Conservation (phyloP, 2,113 vertebrate species). For the Kobus ellipsiprymnus region DNA sequence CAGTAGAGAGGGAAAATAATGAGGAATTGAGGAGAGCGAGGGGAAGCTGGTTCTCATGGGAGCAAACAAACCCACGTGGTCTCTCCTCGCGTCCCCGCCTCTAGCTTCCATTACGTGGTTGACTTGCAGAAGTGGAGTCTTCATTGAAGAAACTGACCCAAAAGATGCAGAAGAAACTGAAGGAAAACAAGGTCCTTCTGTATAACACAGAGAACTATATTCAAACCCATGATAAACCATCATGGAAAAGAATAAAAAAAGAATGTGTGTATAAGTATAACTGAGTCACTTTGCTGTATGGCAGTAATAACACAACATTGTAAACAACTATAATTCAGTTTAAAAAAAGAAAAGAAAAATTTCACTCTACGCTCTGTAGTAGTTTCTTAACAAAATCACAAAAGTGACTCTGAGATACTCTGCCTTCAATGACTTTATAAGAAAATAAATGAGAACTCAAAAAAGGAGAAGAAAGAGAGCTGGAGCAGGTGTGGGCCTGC, state of each 20-base stretch:
- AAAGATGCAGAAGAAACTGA: neutral
- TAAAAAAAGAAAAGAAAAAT: neutral
- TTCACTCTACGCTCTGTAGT: neutral
- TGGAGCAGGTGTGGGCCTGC: neutral
- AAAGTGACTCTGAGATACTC: neutral
- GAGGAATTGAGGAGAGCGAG: neutral
- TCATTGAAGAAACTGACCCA: neutral
- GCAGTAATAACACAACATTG: neutral
- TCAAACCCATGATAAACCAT: neutral
- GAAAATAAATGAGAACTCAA: neutral
- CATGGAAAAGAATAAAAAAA: neutral
- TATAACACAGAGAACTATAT: neutral
- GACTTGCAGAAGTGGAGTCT: neutral
- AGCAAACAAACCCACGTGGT: neutral
- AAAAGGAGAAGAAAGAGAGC: neutral
- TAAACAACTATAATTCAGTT: neutral
- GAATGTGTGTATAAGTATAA: neutral
- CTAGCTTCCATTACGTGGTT: neutral
- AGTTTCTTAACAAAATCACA: neutral
- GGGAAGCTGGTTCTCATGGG: neutral
- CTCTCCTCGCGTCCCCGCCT: fast-evolving
- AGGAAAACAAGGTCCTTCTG: neutral
- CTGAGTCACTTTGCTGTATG: neutral
- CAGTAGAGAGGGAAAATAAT: neutral
- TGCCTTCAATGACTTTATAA: neutral